A percentile compares a stretch with the other conserved stretches of the same genome.
phyloP scores from a whole-genome alignment of 2,797 vertebrate genomes.

The Holocentrus rufus region DNA sequence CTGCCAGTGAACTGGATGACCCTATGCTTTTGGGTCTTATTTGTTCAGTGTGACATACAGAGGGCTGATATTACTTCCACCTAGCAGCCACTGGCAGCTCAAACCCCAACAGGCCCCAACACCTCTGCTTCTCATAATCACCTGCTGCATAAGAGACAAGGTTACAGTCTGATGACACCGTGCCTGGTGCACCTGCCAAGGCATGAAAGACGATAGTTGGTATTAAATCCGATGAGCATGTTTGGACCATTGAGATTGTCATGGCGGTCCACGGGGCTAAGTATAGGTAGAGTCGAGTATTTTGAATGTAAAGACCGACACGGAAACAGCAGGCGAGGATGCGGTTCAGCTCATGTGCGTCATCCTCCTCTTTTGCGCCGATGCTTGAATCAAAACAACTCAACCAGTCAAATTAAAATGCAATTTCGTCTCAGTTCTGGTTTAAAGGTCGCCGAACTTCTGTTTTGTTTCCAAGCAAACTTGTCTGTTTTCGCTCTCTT shows the following conservation, averaged over 20 bases:
- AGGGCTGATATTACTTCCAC: slow-evolving; percentile 17
- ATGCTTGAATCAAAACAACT: slow-evolving; percentile 37
- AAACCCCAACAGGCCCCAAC: slow-evolving; percentile 22
- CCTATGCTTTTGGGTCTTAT: slow-evolving; percentile 22
- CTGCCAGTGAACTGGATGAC: slow-evolving; percentile 46
- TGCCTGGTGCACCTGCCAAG: slow-evolving; percentile 56
- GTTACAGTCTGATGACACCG: slow-evolving; percentile 67
- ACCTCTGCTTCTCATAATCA: slow-evolving; percentile 59
- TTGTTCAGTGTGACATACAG: slow-evolving; percentile 19
- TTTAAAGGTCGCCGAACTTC: slow-evolving; percentile 33
- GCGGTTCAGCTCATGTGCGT: slow-evolving; percentile 30
- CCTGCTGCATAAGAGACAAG: slow-evolving; percentile 61
- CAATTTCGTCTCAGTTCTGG: slow-evolving; percentile 37
- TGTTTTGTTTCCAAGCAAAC: neutral
- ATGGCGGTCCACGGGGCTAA: slow-evolving; percentile 35
- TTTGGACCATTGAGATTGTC: slow-evolving; percentile 42
- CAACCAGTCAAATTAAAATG: slow-evolving; percentile 35
- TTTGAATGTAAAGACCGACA: slow-evolving; percentile 22
- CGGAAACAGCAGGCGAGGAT: neutral
- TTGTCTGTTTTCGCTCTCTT: slow-evolving; percentile 33
- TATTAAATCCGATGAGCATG: slow-evolving; percentile 52
- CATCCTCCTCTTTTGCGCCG: slow-evolving; percentile 21
- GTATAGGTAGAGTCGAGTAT: slow-evolving; percentile 28
- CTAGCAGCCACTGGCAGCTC: slow-evolving; percentile 28
- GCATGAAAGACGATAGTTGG: slow-evolving; percentile 41